phyloP scores from a whole-genome alignment of 64 coral and sea anemone species.

The Pocillopora verrucosa region DNA sequence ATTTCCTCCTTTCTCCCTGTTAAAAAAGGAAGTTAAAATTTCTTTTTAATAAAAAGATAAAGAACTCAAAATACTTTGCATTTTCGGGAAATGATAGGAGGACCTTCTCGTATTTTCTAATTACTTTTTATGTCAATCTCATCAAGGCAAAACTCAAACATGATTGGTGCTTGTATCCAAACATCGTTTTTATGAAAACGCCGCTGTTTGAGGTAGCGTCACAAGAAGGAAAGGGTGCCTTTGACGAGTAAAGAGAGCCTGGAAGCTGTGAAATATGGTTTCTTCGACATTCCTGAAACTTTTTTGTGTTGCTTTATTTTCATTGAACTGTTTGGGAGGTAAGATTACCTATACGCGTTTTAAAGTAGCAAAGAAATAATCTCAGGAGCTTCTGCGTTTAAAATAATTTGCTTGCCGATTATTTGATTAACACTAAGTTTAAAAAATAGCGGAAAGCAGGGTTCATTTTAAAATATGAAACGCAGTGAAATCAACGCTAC shows the following conservation, averaged over 20 bases:
- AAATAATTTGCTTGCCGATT: background rate
- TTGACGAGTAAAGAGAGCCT: background rate
- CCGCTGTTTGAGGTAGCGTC: background rate
- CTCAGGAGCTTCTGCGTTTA: background rate
- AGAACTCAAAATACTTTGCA: too few relatives aligned
- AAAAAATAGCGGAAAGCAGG: background rate
- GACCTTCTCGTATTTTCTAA: background rate
- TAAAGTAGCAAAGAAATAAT: background rate
- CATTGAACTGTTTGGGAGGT: background rate
- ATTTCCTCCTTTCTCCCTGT: too few relatives aligned
- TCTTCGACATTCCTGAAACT: background rate
- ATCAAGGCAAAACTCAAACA: background rate
- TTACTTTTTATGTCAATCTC: background rate
- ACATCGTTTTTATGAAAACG: background rate
- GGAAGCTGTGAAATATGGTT: background rate
- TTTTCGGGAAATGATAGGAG: background rate
- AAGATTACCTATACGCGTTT: background rate
- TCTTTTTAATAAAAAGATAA: too few relatives aligned
- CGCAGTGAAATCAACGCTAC: too few relatives aligned
- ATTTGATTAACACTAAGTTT: background rate
- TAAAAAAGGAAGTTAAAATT: too few relatives aligned
- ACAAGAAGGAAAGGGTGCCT: background rate
- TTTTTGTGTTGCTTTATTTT: background rate
- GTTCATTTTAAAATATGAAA: background rate
- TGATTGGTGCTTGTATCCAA: background rate